Evolutionary conservation across 2,797 vertebrate species (phyloP).

Genomic region (Sebastolobus alascanus): DNA sequence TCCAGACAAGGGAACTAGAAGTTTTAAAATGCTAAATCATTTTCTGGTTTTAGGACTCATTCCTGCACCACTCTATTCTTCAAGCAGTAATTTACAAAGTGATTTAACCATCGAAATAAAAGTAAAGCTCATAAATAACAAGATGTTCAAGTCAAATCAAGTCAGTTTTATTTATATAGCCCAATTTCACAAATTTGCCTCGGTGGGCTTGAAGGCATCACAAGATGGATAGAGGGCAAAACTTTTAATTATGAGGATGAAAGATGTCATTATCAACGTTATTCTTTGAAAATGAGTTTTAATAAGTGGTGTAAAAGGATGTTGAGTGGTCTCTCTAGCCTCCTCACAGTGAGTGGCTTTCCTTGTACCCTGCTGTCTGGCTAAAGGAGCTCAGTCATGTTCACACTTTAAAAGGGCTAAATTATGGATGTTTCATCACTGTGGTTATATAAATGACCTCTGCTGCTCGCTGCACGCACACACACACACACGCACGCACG

Average conservation of each 20-base stretch:
- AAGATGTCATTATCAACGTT: conserved; percentile 12
- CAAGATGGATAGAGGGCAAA: neutral
- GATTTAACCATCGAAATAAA: conserved; percentile 7
- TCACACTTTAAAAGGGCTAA: conserved; percentile 67
- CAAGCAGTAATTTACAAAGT: conserved; percentile 3
- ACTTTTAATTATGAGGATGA: conserved; percentile 26
- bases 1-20: too few relatives aligned
- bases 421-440: conserved; percentile 72
- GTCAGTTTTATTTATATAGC: neutral
- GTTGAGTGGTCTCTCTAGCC: conserved; percentile 10
- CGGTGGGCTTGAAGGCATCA: neutral
- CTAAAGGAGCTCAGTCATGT: conserved; percentile 58
- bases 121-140: conserved; percentile 8
- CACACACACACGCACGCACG: neutral
- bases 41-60: too few relatives aligned
- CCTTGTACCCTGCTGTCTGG: conserved; percentile 45
- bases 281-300: conserved; percentile 43
- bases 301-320: conserved; percentile 42
- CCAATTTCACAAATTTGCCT: neutral
- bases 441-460: conserved; percentile 75
- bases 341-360: conserved; percentile 41
- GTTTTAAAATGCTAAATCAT: too few relatives aligned
- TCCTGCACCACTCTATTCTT: neutral
- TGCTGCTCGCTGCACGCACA: conserved; percentile 5
- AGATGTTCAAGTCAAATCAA: neutral